Conservation (phyloP, 2,797 vertebrate species). For the Hoplostethus atlanticus region DNA sequence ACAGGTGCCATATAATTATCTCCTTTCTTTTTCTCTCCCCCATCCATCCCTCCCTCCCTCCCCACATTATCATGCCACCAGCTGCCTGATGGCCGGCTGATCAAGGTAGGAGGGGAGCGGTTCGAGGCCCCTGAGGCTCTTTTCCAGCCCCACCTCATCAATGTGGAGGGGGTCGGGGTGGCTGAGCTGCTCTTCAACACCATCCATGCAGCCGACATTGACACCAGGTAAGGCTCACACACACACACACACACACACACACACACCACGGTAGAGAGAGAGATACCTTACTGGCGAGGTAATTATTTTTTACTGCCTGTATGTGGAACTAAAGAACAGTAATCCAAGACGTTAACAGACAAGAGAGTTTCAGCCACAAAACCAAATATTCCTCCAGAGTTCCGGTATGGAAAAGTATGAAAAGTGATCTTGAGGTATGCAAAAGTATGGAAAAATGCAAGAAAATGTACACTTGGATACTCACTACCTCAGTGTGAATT, state of each 20-base stretch:
- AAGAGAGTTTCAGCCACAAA: too few species aligned
- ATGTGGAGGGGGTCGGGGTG: conserved; percentile 97
- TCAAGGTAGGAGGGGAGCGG: conserved; percentile 98
- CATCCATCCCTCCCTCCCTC: conserved; percentile 38
- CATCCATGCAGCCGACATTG: conserved; percentile 98
- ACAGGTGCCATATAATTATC: conserved; percentile 27
- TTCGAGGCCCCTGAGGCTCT: conserved; percentile 98
- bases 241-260: not conserved
- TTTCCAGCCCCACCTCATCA: conserved; percentile 99
- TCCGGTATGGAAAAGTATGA: conserved; percentile 32
- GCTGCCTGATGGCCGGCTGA: conserved; percentile 98
- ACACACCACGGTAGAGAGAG: not conserved
- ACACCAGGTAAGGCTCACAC: conserved; percentile 90
- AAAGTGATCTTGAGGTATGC: not conserved
- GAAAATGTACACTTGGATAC: not conserved
- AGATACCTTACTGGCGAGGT: not conserved
- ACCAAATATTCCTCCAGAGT: too few species aligned
- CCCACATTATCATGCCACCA: conserved; percentile 69
- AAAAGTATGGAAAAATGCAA: not conserved
- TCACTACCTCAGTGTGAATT: not conserved
- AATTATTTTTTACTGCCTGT: not conserved
- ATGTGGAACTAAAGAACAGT: too few species aligned
- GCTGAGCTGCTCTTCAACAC: conserved; percentile 99
- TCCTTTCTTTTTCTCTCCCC: not conserved
- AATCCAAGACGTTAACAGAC: too few species aligned